Conservation (phyloP, 2,113 vertebrate species). For the Entomyzon cyanotis region DNA sequence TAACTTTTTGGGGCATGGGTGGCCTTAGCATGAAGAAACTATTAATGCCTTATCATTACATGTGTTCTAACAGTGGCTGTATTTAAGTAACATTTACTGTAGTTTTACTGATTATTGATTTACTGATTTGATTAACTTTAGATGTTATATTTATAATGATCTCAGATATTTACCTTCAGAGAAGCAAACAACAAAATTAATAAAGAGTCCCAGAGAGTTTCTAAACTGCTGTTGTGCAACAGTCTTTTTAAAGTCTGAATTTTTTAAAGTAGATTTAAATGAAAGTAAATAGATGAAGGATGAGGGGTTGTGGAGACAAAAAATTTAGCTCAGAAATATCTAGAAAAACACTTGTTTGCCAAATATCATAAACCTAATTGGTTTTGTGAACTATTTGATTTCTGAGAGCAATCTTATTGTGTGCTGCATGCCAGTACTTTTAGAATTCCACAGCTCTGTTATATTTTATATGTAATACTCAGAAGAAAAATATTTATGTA, state of each 20-base stretch:
- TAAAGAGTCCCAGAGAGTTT: fast-evolving
- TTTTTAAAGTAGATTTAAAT: background rate
- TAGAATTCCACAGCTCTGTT: background rate
- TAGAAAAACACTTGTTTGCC: background rate
- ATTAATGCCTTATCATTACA: background rate
- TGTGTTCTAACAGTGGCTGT: background rate
- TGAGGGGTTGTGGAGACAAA: background rate
- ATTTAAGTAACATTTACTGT: background rate
- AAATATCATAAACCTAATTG: background rate
- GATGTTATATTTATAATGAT: background rate
- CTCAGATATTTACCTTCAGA: background rate
- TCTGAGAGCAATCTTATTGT: background rate
- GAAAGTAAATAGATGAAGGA: background rate
- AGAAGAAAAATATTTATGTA: background rate
- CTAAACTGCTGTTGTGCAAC: background rate
- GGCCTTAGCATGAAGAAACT: background rate
- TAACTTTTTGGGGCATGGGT: background rate
- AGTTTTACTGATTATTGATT: background rate
- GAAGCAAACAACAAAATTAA: background rate
- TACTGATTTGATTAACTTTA: background rate
- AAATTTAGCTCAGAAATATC: background rate
- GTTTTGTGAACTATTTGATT: background rate
- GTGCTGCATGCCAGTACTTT: background rate
- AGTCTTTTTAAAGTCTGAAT: background rate
- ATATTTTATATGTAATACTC: background rate